Evolutionary conservation across 2,797 vertebrate species (phyloP).

Genomic region (Thripadectes ignobilis): DNA sequence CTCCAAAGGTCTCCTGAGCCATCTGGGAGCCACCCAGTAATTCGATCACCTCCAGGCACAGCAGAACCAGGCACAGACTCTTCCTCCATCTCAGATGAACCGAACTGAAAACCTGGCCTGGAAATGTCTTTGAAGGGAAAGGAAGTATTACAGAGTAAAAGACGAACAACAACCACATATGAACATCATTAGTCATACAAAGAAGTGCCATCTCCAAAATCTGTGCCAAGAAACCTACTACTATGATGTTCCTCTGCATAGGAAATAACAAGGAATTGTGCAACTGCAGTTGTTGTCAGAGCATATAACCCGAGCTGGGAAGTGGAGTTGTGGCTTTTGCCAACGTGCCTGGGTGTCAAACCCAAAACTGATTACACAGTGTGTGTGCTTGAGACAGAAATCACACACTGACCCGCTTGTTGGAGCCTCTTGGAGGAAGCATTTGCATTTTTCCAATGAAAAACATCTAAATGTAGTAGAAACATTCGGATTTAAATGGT

Average conservation of each 20-base stretch:
- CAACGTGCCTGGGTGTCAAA: not conserved
- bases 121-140: not conserved
- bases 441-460: not conserved
- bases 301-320: not conserved
- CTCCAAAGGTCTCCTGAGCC: not conserved
- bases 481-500: not conserved
- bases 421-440: not conserved
- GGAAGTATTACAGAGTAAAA: not conserved
- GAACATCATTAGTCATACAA: not conserved
- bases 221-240: not conserved
- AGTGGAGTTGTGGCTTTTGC: not conserved
- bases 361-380: not conserved
- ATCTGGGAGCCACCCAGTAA: not conserved
- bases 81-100: not conserved
- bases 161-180: not conserved
- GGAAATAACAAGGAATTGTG: slow-evolving; percentile 11
- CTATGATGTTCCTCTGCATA: not conserved
- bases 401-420: not conserved
- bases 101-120: not conserved
- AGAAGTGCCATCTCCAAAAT: not conserved
- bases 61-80: not conserved
- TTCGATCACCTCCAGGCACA: not conserved
- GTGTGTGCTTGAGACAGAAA: not conserved
- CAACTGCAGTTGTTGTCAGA: not conserved
- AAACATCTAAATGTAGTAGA: not conserved